Percentiles rank a stretch among this genome's conserved stretches.
phyloP scores from a whole-genome alignment of 2,888 invertebrate species.

The Ceraclea dissimilis region DNA sequence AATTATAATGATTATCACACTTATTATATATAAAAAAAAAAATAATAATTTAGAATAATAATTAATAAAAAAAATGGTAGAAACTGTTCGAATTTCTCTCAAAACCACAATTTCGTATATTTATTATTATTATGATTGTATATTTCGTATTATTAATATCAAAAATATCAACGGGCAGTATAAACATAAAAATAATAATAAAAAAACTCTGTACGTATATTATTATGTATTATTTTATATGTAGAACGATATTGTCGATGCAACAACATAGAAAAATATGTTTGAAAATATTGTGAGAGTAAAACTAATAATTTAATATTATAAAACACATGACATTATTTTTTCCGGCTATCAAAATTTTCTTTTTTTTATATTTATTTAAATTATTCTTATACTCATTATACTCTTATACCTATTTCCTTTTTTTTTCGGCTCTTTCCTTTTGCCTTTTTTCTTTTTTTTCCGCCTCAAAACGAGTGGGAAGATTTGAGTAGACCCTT shows the following conservation, averaged over 20 bases:
- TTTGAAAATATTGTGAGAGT: background rate
- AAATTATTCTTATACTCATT: no score
- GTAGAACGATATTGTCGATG: background rate
- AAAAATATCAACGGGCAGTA: no score
- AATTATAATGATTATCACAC: background rate
- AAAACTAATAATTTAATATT: background rate
- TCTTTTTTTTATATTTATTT: no score
- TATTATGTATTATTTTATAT: background rate
- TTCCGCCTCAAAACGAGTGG: no score
- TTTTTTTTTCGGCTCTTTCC: no score
- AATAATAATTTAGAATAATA: slow-evolving; percentile 9
- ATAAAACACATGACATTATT: slow-evolving; percentile 1
- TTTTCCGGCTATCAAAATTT: no score
- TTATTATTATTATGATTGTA: background rate
- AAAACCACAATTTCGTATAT: background rate
- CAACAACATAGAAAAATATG: background rate
- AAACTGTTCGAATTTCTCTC: slow-evolving; percentile 3
- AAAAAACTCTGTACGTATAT: slow-evolving; percentile 2
- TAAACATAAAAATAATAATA: background rate
- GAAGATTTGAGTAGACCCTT: no score
- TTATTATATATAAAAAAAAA: background rate
- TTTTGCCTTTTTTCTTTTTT: no score
- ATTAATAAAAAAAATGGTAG: slow-evolving; percentile 6
- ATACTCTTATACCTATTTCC: no score
- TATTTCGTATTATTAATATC: no score